phyloP scores from a whole-genome alignment of 2,797 vertebrate species.

The Delichon dasypus region DNA sequence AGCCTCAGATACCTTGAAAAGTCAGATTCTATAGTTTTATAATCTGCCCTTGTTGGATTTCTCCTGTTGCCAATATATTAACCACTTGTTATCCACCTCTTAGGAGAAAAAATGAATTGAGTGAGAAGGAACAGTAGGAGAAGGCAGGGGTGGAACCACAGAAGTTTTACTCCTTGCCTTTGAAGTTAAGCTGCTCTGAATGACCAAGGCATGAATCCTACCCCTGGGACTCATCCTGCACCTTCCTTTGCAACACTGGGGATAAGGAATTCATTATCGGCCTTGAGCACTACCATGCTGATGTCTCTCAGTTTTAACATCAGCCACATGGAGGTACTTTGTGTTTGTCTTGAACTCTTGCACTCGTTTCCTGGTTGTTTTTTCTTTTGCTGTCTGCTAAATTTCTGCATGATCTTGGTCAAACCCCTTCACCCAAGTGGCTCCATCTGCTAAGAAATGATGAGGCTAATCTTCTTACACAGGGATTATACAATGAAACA shows the following conservation, averaged over 20 bases:
- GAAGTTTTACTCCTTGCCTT: neutral
- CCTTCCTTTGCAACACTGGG: neutral
- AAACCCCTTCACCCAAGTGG: neutral
- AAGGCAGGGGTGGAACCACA: neutral
- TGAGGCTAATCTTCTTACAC: neutral
- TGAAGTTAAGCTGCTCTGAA: constrained; percentile 26
- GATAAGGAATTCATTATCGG: neutral
- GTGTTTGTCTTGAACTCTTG: neutral
- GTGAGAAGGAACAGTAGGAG: neutral
- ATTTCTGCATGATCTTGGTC: neutral
- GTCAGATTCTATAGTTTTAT: constrained; percentile 15
- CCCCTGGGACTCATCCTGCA: neutral
- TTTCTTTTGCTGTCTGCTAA: neutral
- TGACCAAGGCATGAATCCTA: neutral
- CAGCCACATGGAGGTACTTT: neutral
- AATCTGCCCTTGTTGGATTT: neutral
- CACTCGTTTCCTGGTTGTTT: neutral
- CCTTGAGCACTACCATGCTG: neutral
- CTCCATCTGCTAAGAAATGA: neutral
- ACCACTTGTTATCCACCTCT: neutral
- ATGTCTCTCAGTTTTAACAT: constrained; percentile 1
- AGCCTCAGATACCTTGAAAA: neutral
- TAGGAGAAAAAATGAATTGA: neutral
- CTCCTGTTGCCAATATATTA: neutral
- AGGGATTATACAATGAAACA: neutral